A percentile compares a stretch with the other conserved stretches of the same genome.
These are phyloP conservation scores for Leucoraja erinaceus DNA, from an alignment of 2,113 vertebrate genomes.

Conservation along the genomic window DNA sequence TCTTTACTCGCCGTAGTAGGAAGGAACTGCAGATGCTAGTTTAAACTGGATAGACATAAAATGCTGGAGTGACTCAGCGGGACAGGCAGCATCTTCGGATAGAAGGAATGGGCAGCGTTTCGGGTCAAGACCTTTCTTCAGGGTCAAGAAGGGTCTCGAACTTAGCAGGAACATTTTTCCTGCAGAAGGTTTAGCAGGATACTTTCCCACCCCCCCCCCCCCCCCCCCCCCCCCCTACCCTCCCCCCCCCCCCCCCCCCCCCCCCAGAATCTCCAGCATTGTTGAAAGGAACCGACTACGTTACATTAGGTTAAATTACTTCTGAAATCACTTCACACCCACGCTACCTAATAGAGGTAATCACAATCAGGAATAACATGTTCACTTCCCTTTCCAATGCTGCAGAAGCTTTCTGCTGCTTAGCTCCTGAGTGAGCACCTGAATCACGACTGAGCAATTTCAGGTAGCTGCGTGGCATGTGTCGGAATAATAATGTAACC, in stretches of 20 bases:
- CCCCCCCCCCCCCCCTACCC: too few species aligned
- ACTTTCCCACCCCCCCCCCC: neutral
- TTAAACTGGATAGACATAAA: too few species aligned
- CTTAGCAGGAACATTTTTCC: too few species aligned
- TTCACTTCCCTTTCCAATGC: neutral
- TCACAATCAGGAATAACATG: neutral
- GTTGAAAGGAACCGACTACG: neutral
- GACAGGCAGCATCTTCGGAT: too few species aligned
- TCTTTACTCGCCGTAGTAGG: too few species aligned
- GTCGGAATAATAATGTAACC: neutral
- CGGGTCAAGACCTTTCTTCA: too few species aligned
- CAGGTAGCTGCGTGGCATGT: neutral
- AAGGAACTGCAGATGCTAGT: too few species aligned
- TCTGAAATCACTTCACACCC: neutral
- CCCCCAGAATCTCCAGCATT: neutral
- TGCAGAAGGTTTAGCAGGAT: neutral
- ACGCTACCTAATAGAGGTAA: neutral
- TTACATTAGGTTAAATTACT: constrained; percentile 11
- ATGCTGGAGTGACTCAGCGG: too few species aligned
- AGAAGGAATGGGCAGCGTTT: too few species aligned
- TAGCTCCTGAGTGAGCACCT: neutral
- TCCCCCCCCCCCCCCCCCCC: neutral
- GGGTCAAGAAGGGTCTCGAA: too few species aligned
- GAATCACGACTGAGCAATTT: constrained; percentile 26
- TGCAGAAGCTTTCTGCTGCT: neutral